Base-by-base conservation (phyloP, 2,797 vertebrate species). In the Manis pentadactyla region DNA sequence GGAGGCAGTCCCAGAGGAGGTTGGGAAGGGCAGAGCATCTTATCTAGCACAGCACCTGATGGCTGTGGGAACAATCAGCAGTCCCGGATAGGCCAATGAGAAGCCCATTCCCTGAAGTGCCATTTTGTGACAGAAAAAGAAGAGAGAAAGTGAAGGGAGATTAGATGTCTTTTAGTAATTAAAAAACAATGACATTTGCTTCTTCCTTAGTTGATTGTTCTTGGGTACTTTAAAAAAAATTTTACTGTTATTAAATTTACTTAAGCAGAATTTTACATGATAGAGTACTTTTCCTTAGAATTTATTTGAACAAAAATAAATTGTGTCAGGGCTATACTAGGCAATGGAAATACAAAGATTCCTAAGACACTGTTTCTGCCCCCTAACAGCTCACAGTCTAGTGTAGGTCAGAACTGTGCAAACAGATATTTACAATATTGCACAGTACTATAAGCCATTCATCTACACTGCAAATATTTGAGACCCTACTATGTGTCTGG, bases 221-320 rank as follows among this genome's bases (percentile, higher is more conserved):
- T 55, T 4, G 12, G 7, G 17, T 85, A 57, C 61, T 93, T 90
- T 88, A 6, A 89, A 68, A 93, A 81, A 51, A 29, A 49, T 84
- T 93, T 89, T 92, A 59, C 55, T 73, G 21, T 68, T 9, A 81
- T 14, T 91, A 23, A 94, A 71, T 61, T 84, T 94, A 51, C 37
- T 83, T 69, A 78, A 61, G 87, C 71, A 78, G 11, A 86, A 55
- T 92, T 87, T 94, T 84, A 75, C 23, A 59, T 42, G 61, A 46
- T 77, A 37, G 19, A 57, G 4, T 87, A 15, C 21, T 86, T 78
- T 87, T 71, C 29, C 42, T 68, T 94, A 73, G 34, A 90, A 63
- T 79, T 85, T 64, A 82, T 87, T 68, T 90, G 8, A 90, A 71
- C 39, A 84, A 53, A 94, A 85, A 66, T 66, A 61, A 77, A 64